Percentiles rank a stretch among this genome's conserved stretches.
phyloP scores from a whole-genome alignment of 2,888 invertebrate species.

The Lamellibrachia satsuma region DNA sequence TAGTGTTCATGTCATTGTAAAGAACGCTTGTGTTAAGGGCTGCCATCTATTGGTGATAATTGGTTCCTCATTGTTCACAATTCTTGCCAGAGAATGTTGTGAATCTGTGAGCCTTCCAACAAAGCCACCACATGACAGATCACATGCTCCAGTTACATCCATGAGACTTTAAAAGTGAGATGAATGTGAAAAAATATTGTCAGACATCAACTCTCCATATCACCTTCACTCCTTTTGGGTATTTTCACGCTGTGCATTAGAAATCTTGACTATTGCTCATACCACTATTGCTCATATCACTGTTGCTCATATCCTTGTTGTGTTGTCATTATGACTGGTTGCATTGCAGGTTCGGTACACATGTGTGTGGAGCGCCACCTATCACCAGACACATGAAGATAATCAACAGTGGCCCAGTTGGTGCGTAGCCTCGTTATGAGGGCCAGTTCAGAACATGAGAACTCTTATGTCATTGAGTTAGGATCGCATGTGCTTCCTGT shows the following conservation, averaged over 20 bases:
- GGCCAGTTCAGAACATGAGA: neutral
- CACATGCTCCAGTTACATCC: too few species aligned
- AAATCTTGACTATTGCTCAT: neutral
- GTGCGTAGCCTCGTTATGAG: slow-evolving; percentile 46
- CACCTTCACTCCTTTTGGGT: neutral
- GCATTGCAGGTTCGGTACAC: slow-evolving; percentile 55
- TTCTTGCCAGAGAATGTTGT: too few species aligned
- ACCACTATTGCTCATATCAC: neutral
- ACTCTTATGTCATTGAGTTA: neutral
- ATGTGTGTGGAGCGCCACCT: slow-evolving; percentile 55
- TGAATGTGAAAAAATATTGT: too few species aligned
- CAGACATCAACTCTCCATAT: neutral
- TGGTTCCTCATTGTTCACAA: too few species aligned
- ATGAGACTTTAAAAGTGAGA: too few species aligned
- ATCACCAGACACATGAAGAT: slow-evolving; percentile 55
- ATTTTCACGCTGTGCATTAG: neutral
- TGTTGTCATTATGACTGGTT: neutral
- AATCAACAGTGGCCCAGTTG: slow-evolving; percentile 60
- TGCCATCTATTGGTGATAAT: too few species aligned
- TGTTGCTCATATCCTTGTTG: neutral
- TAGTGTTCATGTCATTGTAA: too few species aligned
- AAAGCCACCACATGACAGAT: too few species aligned
- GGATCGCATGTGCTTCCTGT: neutral
- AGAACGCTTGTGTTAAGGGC: too few species aligned
- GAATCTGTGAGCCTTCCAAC: too few species aligned